Evolutionary conservation across 2,113 vertebrate species (phyloP).

Genomic region (Rhea americana): DNA sequence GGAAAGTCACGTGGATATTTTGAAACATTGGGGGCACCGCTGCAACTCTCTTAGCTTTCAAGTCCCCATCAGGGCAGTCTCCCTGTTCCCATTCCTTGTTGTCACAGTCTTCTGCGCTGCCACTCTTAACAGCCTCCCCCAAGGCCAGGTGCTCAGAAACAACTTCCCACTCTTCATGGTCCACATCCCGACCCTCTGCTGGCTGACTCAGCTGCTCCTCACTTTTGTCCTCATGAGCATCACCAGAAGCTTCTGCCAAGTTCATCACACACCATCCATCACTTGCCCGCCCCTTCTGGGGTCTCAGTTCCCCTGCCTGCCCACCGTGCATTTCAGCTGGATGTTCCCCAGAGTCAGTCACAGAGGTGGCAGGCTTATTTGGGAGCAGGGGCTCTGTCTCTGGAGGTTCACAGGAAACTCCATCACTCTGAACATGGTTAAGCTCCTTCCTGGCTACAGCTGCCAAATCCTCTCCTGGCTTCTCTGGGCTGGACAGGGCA

Average conservation of each 20-base stretch:
- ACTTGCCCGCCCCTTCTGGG: not conserved
- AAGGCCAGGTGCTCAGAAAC: conserved; percentile 58
- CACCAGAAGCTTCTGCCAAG: not conserved
- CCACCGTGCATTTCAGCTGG: accelerated
- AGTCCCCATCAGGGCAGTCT: conserved; percentile 39
- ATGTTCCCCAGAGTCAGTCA: not conserved
- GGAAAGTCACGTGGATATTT: conserved; percentile 82
- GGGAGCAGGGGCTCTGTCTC: not conserved
- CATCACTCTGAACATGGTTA: not conserved
- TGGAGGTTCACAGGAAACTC: not conserved
- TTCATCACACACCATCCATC: not conserved
- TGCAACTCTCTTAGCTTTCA: conserved; percentile 65
- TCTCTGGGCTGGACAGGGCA: not conserved
- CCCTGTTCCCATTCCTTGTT: conserved; percentile 55
- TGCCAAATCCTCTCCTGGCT: not conserved
- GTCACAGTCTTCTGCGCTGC: not conserved
- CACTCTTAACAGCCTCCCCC: conserved; percentile 21
- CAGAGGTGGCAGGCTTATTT: not conserved
- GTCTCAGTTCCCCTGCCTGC: not conserved
- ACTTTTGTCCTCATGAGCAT: not conserved
- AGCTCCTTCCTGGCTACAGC: not conserved
- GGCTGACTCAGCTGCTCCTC: not conserved
- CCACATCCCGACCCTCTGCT: not conserved
- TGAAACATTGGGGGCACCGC: conserved; percentile 79
- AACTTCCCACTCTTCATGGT: conserved; percentile 69